Evolutionary conservation across 1,140 invertebrate species (phyloP), one percentile per base, ranked within the genome.

Genomic region (Eciton burchellii): DNA sequence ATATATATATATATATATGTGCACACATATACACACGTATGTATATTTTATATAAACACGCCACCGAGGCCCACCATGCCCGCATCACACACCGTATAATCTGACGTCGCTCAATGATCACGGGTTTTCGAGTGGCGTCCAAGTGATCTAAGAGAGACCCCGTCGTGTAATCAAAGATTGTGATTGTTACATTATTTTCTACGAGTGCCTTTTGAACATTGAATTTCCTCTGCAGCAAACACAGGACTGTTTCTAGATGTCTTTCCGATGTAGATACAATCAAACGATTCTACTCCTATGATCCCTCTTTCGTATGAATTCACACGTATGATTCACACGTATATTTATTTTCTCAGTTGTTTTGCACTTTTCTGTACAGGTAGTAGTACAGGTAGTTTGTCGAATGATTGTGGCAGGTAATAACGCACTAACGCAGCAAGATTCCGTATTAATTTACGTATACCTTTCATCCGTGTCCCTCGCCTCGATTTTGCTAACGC

Each of bases 181-280:
- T 91, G 85, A 90, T 88, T 89, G 88, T 92, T 91, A 85, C 88
- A 89, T 91, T 93, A 88, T 91, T 93, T 93, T 93, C 90, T 92
- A 93, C 90, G 91, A 93, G 92, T 94, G 93, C 92, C 93, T 94
- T 94, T 93, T 91, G 89, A 91, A 88, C 83, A 86, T 92, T 91
- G 91, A 90, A 89, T 81, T 91, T 85, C 74, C 86, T 89, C 81
- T 88, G 86, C 84, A 83, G 89, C 63, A 86, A 87, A 87, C 76
- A 89, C 82, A 49, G 65, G 56, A 57, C 52, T 54, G 24, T 79
- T 84, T 73, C 73, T 89, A 82, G 81, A 83, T 88, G 82, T 91
- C 74, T 84, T 82, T 90, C 86, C 82, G 81, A 86, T 52, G 54
- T 79, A 81, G 59, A 76, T 82, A 62, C 12, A 35, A 21, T 52